Percentiles rank a stretch among this genome's conserved stretches.
Evolutionary conservation across 1,140 invertebrate genomes (phyloP).

Genomic region (Plectrocnemia conspersa): DNA sequence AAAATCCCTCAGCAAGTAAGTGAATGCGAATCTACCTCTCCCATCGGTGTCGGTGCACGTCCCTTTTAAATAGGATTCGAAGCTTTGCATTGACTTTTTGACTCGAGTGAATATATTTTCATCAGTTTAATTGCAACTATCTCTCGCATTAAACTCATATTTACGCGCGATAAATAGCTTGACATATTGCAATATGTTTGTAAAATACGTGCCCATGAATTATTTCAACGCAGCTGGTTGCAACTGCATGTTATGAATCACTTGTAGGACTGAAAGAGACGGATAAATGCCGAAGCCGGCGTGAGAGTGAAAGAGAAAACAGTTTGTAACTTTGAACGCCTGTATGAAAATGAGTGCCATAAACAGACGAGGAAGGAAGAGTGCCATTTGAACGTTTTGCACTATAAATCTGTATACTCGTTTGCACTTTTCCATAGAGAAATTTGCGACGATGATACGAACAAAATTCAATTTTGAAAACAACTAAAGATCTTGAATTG

Average conservation of each 20-base stretch:
- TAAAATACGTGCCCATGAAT: conserved; percentile 19
- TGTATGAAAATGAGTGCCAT: conserved; percentile 1
- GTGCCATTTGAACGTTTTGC: not conserved
- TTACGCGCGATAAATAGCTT: conserved; percentile 1
- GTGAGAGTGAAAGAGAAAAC: not conserved
- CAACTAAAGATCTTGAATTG: no score
- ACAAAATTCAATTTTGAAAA: no score
- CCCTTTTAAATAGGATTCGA: no score
- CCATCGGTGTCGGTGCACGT: no score
- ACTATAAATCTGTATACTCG: not conserved
- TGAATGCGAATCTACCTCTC: no score
- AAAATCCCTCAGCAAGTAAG: no score
- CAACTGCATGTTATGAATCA: not conserved
- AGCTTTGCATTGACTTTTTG: no score
- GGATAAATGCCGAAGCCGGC: not conserved
- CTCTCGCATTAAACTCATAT: no score
- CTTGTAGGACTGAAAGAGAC: not conserved
- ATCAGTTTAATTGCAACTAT: no score
- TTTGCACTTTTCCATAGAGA: no score
- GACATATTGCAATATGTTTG: conserved; percentile 9
- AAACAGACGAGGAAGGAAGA: not conserved
- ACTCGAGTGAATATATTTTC: no score
- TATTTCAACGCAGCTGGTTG: conserved; percentile 11
- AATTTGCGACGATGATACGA: no score
- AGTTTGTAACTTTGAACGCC: not conserved